Evolutionary conservation across 35 echinoderm and acorn worm species (phyloP), one percentile per base, ranked within the genome.

Genomic region (Eucidaris tribuloides): DNA sequence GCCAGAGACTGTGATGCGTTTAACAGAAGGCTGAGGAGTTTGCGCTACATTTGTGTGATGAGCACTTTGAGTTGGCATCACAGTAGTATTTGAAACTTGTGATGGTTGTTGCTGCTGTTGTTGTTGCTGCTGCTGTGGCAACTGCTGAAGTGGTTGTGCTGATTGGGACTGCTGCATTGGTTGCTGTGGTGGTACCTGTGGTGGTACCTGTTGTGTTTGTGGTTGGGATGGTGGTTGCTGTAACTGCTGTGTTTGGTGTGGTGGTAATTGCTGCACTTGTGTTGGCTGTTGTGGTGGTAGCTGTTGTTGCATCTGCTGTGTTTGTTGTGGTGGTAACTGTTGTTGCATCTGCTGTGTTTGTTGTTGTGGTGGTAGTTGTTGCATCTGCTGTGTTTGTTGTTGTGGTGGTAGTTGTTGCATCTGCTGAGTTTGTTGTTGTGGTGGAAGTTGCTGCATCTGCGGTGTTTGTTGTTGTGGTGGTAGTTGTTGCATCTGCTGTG

Each of bases 361-460:
- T n/a, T n/a, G 22, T 17, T 33, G 9, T 30, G 66, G 40, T 23
- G 32, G 34, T 74, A 7, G n/a, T 22, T 71, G 65, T 6, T 31
- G 65, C 9, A 71, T 52, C n/a, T 52, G 65, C 33, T 74, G 68
- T 20, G 38, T 33, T 36, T 25, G 19, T 74, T 33, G 30, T 36
- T 28, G 30, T 38, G 32, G 65, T 36, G 22, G 29, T 36, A 45
- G 36, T 25, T 68, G 82, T 57, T 85, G 83, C 44, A 54, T 33
- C 43, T 76, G 66, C 49, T 77, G 71, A 28, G 46, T 7, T 86
- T 54, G 84, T 28, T 58, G 70, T 41, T 86, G 84, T 2, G 28
- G 20, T 25, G 20, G 50, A 43, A 37, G 66, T 62, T 54, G 63
- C 24, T 46, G 84, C 31, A 63, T 60, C 49, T 46, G 27, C 54